Base-by-base conservation (phyloP, 2,113 vertebrate species). In the Lontra canadensis region DNA sequence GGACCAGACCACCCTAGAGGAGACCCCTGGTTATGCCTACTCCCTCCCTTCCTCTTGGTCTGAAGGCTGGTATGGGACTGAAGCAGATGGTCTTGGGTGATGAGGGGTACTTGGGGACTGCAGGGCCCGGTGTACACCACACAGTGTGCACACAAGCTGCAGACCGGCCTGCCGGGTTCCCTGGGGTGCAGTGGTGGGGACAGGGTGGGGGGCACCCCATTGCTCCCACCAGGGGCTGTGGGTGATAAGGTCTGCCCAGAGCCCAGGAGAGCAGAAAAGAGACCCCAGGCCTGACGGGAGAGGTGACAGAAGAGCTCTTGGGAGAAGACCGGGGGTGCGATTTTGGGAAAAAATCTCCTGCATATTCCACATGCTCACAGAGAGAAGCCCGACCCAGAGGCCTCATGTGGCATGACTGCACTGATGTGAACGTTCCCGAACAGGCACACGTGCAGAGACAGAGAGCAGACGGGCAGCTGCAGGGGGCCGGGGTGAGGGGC, bases 401-500 rank as follows among this genome's bases (percentile, higher is more conserved):
- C 52, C 71, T 11, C 10, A 4, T 2, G n/a, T 1, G 1, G 8
- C 6, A 1, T 0, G 1, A 3, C 3, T 0, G 12, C 18, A 1
- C 4, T 34, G 42, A 12, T 5, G 3, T 17, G 14, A 17, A 26
- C 11, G 0, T 1, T 59, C 61, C 63, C 11, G 49, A 20, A 2
- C 34, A 6, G 29, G 15, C 57, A 17, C 2, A 3, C 0, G 0
- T 3, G 1, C 73, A 26, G 85, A 39, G 47, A 44, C 6, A 0
- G 63, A 49, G 1, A 7, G 47, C 9, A 36, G 17, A 36, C 0
- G 0, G 44, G 61, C 3, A 7, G 11, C 8, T 3, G 14, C 1
- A 0, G 0, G 36, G n/a, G 1, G 5, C 0, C 1, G 39, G 57
- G 39, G 5, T 0, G 14, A 4, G 4, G 23, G 67, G 17, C 1